phyloP scores from a whole-genome alignment of 2,888 invertebrate genomes.

The Atrina japonica region DNA sequence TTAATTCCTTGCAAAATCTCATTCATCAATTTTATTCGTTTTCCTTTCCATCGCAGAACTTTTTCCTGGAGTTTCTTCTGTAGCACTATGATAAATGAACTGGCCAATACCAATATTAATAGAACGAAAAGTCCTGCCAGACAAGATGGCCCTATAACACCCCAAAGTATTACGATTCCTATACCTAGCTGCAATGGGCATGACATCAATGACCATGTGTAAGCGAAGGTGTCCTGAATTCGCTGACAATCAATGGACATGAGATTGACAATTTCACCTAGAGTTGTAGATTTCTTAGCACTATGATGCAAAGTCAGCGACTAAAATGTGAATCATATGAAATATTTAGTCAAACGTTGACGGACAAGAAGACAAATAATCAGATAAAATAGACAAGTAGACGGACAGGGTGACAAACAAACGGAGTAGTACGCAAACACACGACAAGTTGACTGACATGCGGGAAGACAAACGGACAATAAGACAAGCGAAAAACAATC shows the following conservation, averaged over 20 bases:
- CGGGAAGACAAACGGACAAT: no score
- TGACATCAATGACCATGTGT: slow-evolving; percentile 74
- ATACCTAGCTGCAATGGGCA: slow-evolving; percentile 71
- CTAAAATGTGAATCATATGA: no score
- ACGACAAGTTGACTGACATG: no score
- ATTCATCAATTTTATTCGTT: slow-evolving; percentile 76
- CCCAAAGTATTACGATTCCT: slow-evolving; percentile 79
- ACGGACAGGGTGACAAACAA: no score
- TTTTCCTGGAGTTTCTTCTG: slow-evolving; percentile 55
- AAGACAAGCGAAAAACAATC: no score
- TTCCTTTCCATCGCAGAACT: slow-evolving; percentile 75
- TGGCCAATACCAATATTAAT: slow-evolving; percentile 88
- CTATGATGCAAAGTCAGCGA: slow-evolving; percentile 77
- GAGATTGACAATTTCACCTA: slow-evolving; percentile 65
- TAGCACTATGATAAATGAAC: slow-evolving; percentile 61
- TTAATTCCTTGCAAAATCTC: slow-evolving; percentile 79
- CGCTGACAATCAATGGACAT: slow-evolving; percentile 79
- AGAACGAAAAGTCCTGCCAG: slow-evolving; percentile 94
- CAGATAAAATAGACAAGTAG: no score
- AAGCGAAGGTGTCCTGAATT: slow-evolving; percentile 76
- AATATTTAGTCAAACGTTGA: no score
- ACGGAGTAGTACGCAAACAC: no score
- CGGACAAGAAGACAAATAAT: no score
- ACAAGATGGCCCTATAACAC: slow-evolving; percentile 86
- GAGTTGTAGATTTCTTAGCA: slow-evolving; percentile 72